Conservation (phyloP, 2,113 vertebrate species). For the Catharus minimus region DNA sequence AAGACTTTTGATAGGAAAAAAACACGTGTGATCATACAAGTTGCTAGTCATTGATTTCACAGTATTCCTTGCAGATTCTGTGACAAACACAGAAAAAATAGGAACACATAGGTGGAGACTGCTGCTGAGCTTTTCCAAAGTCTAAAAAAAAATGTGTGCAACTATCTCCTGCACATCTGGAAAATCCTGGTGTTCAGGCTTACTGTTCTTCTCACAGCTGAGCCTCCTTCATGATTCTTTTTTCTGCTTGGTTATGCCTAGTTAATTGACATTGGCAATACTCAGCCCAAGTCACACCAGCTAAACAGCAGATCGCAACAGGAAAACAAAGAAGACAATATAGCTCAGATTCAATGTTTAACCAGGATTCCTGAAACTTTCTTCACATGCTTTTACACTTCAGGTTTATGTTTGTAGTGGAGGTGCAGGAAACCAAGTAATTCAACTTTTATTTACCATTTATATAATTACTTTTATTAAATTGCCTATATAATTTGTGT, state of each 20-base stretch:
- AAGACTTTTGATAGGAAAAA: neutral
- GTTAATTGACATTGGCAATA: neutral
- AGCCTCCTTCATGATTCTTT: neutral
- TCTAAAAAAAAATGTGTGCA: neutral
- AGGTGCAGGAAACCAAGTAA: slow-evolving; percentile 47
- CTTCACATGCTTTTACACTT: slow-evolving; percentile 1
- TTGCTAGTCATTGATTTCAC: neutral
- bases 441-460: slow-evolving; percentile 62
- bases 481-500: slow-evolving; percentile 61
- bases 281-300: slow-evolving; percentile 1
- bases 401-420: slow-evolving; percentile 9
- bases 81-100: neutral
- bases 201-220: neutral
- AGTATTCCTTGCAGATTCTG: neutral
- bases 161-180: neutral
- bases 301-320: neutral
- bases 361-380: neutral
- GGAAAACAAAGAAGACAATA: neutral
- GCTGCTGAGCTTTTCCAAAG: neutral
- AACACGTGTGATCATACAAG: rapidly evolving
- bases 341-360: neutral
- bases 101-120: neutral
- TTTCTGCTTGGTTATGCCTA: neutral
- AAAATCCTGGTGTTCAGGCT: neutral
- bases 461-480: slow-evolving; percentile 71